Evolutionary conservation across 2,797 vertebrate species (phyloP).

Genomic region (Pyrocephalus nanus): DNA sequence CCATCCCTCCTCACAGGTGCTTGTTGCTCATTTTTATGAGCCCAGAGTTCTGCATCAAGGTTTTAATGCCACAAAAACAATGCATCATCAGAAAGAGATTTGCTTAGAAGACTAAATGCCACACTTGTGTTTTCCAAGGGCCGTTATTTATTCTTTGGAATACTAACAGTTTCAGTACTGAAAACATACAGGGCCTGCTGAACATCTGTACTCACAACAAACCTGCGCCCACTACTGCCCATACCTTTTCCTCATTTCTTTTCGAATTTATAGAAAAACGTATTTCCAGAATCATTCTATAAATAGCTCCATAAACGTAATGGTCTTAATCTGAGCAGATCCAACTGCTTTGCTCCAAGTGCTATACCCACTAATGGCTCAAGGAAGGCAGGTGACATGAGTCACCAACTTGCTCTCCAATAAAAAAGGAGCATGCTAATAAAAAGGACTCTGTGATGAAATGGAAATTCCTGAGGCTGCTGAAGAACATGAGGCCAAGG

Average conservation of each 20-base stretch:
- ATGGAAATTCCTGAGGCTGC: not conserved
- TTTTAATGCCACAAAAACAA: slow-evolving; percentile 9
- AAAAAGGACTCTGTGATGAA: not conserved
- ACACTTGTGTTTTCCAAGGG: not conserved
- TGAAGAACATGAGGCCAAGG: not conserved
- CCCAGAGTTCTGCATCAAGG: not conserved
- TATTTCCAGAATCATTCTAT: not conserved
- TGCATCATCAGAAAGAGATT: not conserved
- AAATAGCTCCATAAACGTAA: not conserved
- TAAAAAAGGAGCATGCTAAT: fast-evolving
- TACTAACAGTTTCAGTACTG: not conserved
- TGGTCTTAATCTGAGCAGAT: not conserved
- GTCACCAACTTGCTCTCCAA: not conserved
- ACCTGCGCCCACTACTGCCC: not conserved
- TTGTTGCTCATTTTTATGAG: not conserved
- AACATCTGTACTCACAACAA: not conserved
- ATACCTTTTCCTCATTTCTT: not conserved
- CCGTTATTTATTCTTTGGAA: not conserved
- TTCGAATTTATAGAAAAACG: fast-evolving
- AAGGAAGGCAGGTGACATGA: fast-evolving
- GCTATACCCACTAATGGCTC: not conserved
- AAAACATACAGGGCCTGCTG: not conserved
- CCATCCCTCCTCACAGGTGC: not conserved
- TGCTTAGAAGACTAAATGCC: not conserved
- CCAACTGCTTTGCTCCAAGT: not conserved